Percentiles rank a stretch among this genome's conserved stretches.
phyloP scores from a whole-genome alignment of 2,113 vertebrate genomes.

The Rousettus leschenaultii region DNA sequence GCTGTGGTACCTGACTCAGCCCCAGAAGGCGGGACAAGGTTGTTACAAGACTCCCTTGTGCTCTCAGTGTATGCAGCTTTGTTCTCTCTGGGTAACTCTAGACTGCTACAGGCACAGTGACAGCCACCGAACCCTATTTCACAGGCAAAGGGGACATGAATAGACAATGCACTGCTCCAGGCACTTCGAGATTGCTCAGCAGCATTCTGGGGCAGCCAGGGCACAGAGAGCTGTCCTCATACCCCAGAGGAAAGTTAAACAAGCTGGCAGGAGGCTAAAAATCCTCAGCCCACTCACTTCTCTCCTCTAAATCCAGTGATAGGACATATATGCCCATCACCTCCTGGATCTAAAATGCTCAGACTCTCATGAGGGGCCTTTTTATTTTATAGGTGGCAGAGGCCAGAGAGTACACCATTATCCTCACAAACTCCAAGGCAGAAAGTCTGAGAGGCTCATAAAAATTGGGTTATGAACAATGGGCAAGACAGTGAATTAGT shows the following conservation, averaged over 20 bases:
- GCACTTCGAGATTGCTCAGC: slow-evolving; percentile 4
- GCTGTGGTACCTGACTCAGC: slow-evolving; percentile 45
- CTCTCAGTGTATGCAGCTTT: slow-evolving; percentile 45
- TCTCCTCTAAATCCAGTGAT: neutral
- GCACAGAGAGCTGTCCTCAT: neutral
- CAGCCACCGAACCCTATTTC: slow-evolving; percentile 34
- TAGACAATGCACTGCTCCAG: slow-evolving; percentile 52
- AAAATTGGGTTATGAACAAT: neutral
- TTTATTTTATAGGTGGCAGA: neutral
- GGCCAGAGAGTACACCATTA: neutral
- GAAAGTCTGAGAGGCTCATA: neutral
- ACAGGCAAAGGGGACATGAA: slow-evolving; percentile 51
- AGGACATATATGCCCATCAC: neutral
- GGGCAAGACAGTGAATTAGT: neutral
- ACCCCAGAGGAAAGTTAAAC: neutral
- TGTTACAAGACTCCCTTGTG: slow-evolving; percentile 61
- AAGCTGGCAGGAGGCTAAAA: neutral
- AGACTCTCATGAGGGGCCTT: neutral
- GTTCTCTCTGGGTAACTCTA: slow-evolving; percentile 60
- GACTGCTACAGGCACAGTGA: slow-evolving; percentile 52
- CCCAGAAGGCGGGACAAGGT: slow-evolving; percentile 40
- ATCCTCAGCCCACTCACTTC: neutral
- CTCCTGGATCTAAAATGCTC: neutral
- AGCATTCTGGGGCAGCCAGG: neutral
- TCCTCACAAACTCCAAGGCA: slow-evolving; percentile 1